Evolutionary conservation across 2,888 invertebrate genomes (phyloP), one percentile per base, ranked within the genome.

Genomic region (Brachylomia viminalis): DNA sequence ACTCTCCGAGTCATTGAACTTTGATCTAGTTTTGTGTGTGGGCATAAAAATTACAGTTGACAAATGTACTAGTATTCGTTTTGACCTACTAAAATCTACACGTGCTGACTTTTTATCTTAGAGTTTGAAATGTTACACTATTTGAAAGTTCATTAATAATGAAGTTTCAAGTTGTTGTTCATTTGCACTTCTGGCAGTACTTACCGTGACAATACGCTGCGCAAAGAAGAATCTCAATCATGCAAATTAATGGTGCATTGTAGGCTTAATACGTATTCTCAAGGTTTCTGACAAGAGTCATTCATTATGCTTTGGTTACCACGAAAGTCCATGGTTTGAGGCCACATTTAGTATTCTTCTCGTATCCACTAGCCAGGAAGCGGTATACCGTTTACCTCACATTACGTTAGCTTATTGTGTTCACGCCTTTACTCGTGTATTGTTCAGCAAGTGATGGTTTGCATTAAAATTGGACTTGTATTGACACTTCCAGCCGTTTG

Each of bases 1-100:
- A 94, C 95, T 95, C 91, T 93, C 87, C 87, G 90, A 92, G 95
- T 94, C 95, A 91, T 92, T 94, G 95, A 95, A 95, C 95, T 95
- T 93, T 95, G 95, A 90, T 93, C 95, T 92, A 93, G 92, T 95
- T 96, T 89, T 85, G 87, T 90, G 89, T 90, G 95, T 95, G 92
- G 94, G 95, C 92, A 94, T 93, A 87, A 92, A 82, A 93, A 92
- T 94, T 91, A 91, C 91, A 89, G 88, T 85, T 88, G 87, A 89
- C 90, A 89, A 87, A 90, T 89, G 88, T 84, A 89, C 88, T 89
- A 77, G 86, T 83, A 88, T 87, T 89, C 74, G 75, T 87, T 89
- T 87, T 87, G 80, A 82, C 82, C 80, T 73, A 83, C 86, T 87
- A 85, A 86, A 87, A 83, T 79, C 72, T 80, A 77, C 85, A 85